Evolutionary conservation across 92 coral and sea anemone species (phyloP), one percentile per base, ranked within the genome.

Genomic region (Heliopora coerulea): DNA sequence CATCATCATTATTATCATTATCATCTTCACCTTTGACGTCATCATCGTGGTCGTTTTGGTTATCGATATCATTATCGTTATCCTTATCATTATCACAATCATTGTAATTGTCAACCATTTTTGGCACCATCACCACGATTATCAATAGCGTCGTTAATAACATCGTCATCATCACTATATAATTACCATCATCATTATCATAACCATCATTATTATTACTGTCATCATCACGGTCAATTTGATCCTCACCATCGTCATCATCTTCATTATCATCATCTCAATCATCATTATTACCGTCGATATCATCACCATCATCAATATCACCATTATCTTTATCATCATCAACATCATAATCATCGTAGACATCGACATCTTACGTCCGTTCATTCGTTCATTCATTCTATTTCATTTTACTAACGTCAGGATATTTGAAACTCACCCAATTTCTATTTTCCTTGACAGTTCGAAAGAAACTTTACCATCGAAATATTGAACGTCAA

Each of bases 401-500:
- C n/a, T n/a, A n/a, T n/a, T n/a, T n/a, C n/a, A n/a, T n/a, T n/a
- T n/a, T n/a, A n/a, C n/a, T n/a, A n/a, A n/a, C n/a, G n/a, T n/a
- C n/a, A n/a, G n/a, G n/a, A n/a, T n/a, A n/a, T n/a, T n/a, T n/a
- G n/a, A n/a, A n/a, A n/a, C n/a, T n/a, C n/a, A n/a, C n/a, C n/a
- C n/a, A n/a, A n/a, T n/a, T n/a, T n/a, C n/a, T 32, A 0, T 41
- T 56, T 41, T 61, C 13, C 81, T 75, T 75, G 46, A 11, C 79
- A 92, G 97, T 73, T 87, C 59, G 60, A 83, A 40, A 85, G 83
- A 79, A 86, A 78, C 65, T 80, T 89, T 56, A 54, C 85, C 54
- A 87, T 92, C 48, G 84, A 83, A 33, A 93, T 92, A 7, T 28
- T 89, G 48, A 79, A 92, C 54, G 88, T 89, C 59, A 92, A 92